Percentiles rank a stretch among this genome's conserved stretches.
phyloP scores from a whole-genome alignment of 2,797 vertebrate species.

The Enteromius unitaeniatus region DNA sequence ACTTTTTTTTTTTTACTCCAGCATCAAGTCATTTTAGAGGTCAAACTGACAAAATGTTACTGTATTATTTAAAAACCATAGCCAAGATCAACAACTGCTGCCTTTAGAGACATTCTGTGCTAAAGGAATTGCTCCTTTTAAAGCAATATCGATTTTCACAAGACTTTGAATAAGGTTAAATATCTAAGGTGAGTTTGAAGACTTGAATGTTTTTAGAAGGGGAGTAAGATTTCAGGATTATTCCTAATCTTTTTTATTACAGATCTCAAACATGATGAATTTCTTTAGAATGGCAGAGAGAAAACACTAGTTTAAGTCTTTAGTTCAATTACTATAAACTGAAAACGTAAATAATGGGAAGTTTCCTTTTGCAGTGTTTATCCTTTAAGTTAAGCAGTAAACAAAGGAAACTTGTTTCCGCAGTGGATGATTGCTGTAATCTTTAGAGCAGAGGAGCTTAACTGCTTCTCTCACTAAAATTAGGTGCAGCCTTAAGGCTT shows the following conservation, averaged over 20 bases:
- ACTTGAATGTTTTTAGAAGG: background rate
- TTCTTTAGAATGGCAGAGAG: background rate
- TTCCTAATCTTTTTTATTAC: background rate
- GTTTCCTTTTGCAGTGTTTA: background rate
- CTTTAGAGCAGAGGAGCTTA: background rate
- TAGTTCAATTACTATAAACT: background rate
- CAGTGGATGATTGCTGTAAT: background rate
- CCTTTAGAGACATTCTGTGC: background rate
- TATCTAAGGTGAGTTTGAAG: background rate
- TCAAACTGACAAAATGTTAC: background rate
- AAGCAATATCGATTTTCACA: background rate
- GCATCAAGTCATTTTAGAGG: background rate
- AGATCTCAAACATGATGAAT: background rate
- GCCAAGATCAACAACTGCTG: background rate
- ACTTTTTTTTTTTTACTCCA: background rate
- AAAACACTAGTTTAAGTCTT: background rate
- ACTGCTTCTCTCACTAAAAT: background rate
- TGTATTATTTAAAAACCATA: background rate
- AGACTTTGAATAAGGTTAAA: background rate
- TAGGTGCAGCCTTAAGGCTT: background rate
- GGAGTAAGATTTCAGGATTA: background rate
- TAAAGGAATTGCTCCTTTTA: background rate
- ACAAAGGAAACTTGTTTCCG: conserved; percentile 29
- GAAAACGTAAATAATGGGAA: background rate
- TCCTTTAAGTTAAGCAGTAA: background rate